Evolutionary conservation across 2,113 vertebrate species (phyloP).

Genomic region (Cygnus buccinator): DNA sequence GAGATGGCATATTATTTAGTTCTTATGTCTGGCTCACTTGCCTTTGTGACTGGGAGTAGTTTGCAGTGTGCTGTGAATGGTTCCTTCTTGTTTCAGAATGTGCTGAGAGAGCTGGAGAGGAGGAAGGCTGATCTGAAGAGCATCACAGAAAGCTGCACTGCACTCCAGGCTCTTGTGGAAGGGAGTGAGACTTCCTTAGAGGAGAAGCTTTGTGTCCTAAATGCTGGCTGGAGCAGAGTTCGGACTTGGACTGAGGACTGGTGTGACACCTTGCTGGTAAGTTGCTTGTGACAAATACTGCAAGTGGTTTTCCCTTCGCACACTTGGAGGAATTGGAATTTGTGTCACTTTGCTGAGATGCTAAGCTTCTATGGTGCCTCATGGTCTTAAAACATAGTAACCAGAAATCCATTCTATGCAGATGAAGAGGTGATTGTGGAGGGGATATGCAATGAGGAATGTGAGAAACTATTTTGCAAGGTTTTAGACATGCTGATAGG

Average conservation of each 20-base stretch:
- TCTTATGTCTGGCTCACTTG: neutral
- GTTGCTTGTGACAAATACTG: neutral
- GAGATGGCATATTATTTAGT: neutral
- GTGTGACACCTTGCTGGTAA: slow-evolving; percentile 90
- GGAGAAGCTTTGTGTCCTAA: slow-evolving; percentile 86
- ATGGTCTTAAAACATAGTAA: neutral
- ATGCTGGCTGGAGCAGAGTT: slow-evolving; percentile 87
- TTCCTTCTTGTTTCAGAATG: slow-evolving; percentile 78
- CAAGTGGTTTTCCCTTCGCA: neutral
- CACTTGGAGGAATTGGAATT: neutral
- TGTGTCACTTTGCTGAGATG: neutral
- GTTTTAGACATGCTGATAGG: neutral
- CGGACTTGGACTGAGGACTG: slow-evolving; percentile 92
- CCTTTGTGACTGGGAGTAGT: neutral
- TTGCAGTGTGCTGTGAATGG: neutral
- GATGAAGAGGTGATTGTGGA: neutral
- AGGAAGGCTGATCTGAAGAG: slow-evolving; percentile 85
- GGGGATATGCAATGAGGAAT: neutral
- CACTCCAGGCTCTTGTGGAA: slow-evolving; percentile 87
- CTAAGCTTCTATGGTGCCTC: neutral
- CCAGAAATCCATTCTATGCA: no score
- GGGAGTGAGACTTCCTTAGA: slow-evolving; percentile 86
- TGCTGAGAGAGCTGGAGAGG: slow-evolving; percentile 91
- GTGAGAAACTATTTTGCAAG: neutral
- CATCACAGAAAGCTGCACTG: slow-evolving; percentile 87